Base-by-base conservation (phyloP, 2,113 vertebrate species). In the Spheniscus mendiculus region DNA sequence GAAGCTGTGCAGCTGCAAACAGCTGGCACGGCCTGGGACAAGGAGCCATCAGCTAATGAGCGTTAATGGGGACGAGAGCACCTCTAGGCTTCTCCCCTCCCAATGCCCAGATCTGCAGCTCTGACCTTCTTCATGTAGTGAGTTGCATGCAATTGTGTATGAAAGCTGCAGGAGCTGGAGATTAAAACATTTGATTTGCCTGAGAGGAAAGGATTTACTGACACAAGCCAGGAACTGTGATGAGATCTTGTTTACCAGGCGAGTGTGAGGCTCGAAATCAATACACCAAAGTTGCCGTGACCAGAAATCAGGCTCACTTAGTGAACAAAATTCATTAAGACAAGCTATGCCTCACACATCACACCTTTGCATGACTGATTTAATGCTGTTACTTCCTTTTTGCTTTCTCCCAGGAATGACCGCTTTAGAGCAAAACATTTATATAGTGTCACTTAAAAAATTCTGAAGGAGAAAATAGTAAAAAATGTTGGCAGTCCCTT, bases 201-300 rank as follows among this genome's bases (percentile, higher is more conserved):
- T 53, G 53, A 83, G 66, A 83, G 74, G 81, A 96, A 65, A n/a
- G 78, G 58, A 53, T 18, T 89, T 78, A 74, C 47, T 96, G 83
- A 89, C 73, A 79, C 58, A 80, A 83, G 50, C 56, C 82, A 88
- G 82, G 40, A 83, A 65, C n/a, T 69, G 44, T 36, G 83, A 82
- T 67, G 78, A 93, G 76, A 83, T 93, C 85, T 88, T 94, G 81
- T 95, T 94, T 95, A 90, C 70, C 85, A 58, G 50, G 34, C 7
- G 4, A 83, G 49, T 4, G 44, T 11, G 9, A 11, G 61, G 61
- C 61, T 77, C 61, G 82, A 90, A 93, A 87, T 91, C 87, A 90
- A 93, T 82, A 47, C 47, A 49, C 11, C 21, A 67, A 47, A 71
- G 79, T 69, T 76, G 40, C 77, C 2, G 2, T 56, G 73, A 83